Percentiles rank a stretch among this genome's conserved stretches.
Conservation (phyloP, 2,113 vertebrate species). For the Microcebus murinus region DNA sequence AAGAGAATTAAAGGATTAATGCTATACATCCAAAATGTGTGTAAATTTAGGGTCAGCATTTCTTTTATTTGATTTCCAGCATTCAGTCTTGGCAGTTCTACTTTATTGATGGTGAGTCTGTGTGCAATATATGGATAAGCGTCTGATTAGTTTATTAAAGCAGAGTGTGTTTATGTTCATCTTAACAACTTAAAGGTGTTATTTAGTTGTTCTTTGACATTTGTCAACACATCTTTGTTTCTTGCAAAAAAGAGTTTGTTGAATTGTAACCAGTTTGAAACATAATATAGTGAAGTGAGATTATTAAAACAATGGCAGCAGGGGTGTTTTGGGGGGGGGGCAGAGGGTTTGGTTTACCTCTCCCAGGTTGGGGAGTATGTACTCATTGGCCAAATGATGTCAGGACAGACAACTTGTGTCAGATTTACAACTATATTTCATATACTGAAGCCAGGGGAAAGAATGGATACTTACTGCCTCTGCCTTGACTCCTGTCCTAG, state of each 20-base stretch:
- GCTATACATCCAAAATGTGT: conserved; percentile 4
- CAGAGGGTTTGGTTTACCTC: neutral
- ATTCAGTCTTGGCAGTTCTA: neutral
- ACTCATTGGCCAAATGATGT: conserved; percentile 20
- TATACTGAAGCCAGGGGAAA: neutral
- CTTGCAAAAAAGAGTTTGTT: conserved; percentile 13
- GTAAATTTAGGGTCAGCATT: conserved; percentile 35
- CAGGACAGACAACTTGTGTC: neutral
- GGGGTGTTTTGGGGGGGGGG: rapidly evolving
- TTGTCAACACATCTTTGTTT: neutral
- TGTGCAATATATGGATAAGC: neutral
- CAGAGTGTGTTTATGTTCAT: neutral
- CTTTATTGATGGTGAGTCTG: neutral
- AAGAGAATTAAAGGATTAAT: conserved; percentile 49
- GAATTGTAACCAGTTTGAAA: conserved; percentile 24
- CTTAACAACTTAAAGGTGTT: conserved; percentile 7
- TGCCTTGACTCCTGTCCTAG: neutral
- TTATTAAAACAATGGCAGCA: neutral
- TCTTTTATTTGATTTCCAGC: conserved; percentile 23
- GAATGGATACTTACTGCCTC: neutral
- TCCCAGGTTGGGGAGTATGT: neutral
- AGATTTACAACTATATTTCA: neutral
- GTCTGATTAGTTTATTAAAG: conserved; percentile 24
- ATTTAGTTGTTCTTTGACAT: conserved; percentile 31
- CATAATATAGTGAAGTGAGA: neutral